These are phyloP conservation scores for Caenorhabditis uteleia DNA, from an alignment of 2,888 invertebrate species.

Conservation along the genomic window DNA sequence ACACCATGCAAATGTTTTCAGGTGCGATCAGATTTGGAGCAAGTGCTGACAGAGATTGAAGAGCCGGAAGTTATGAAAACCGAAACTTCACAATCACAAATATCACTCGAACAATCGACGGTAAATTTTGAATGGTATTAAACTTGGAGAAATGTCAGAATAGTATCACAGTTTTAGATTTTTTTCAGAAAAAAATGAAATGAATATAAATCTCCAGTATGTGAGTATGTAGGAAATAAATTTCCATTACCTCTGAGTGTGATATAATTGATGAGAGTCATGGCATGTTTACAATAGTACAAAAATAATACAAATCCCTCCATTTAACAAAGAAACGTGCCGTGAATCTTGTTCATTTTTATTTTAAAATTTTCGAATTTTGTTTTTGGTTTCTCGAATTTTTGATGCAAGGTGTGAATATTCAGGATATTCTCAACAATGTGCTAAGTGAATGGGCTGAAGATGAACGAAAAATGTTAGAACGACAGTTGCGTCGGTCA, in stretches of 20 bases:
- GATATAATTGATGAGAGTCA: background rate
- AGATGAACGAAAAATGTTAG: constrained; percentile 48
- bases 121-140: constrained; percentile 8
- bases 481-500: constrained; percentile 47
- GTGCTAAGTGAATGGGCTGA: constrained; percentile 57
- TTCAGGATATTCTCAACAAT: constrained; percentile 52
- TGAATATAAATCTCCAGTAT: background rate
- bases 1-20: constrained; percentile 11
- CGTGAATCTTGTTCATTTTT: constrained; percentile 6
- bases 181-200: background rate
- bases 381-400: background rate
- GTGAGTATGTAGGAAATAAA: too few relatives aligned
- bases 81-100: constrained; percentile 5
- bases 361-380: background rate
- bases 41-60: constrained; percentile 53
- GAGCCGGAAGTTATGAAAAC: constrained; percentile 22
- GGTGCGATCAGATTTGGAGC: constrained; percentile 57
- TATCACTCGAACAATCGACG: constrained; percentile 30
- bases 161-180: background rate
- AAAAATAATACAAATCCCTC: background rate
- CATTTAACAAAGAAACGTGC: too few relatives aligned
- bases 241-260: constrained; percentile 1
- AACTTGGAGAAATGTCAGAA: background rate
- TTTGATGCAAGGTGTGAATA: background rate
- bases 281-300: background rate